Evolutionary conservation across 1,140 invertebrate species (phyloP).

Genomic region (Trichoplusia ni): DNA sequence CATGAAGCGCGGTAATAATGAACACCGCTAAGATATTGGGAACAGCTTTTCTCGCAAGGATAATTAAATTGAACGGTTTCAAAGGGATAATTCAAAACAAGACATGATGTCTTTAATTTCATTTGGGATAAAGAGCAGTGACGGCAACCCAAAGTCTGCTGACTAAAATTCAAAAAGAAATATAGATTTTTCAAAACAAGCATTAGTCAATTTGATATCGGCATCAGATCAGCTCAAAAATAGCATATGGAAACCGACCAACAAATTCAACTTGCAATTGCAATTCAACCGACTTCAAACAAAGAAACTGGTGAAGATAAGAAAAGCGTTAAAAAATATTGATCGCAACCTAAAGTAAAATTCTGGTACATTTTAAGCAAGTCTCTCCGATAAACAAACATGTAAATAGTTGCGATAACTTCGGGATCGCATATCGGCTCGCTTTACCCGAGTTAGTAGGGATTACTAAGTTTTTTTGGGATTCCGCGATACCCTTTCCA

Average conservation of each 20-base stretch:
- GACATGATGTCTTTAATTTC: conserved; percentile 13
- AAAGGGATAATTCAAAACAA: conserved; percentile 24
- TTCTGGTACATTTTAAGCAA: neutral
- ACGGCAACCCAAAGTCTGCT: too few species aligned
- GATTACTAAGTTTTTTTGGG: conserved; percentile 15
- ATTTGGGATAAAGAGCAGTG: neutral
- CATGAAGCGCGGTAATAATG: conserved; percentile 18
- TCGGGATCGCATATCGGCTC: neutral
- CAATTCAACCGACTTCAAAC: too few species aligned
- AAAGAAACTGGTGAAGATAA: too few species aligned
- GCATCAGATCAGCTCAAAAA: too few species aligned
- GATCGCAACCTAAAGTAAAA: too few species aligned
- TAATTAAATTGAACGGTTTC: conserved; percentile 24
- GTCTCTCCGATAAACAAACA: neutral
- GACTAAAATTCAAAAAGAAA: too few species aligned
- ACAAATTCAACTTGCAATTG: too few species aligned
- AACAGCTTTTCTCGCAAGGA: conserved; percentile 7
- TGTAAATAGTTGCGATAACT: conserved; percentile 16
- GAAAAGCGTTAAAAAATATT: too few species aligned
- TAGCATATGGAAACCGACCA: too few species aligned
- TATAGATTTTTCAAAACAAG: too few species aligned
- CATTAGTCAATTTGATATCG: too few species aligned
- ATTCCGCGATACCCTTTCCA: neutral
- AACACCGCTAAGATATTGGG: conserved; percentile 5
- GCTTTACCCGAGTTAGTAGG: neutral